Evolutionary conservation across 2,113 vertebrate genomes (phyloP).

Genomic region (Chlorodrepanis virens): DNA sequence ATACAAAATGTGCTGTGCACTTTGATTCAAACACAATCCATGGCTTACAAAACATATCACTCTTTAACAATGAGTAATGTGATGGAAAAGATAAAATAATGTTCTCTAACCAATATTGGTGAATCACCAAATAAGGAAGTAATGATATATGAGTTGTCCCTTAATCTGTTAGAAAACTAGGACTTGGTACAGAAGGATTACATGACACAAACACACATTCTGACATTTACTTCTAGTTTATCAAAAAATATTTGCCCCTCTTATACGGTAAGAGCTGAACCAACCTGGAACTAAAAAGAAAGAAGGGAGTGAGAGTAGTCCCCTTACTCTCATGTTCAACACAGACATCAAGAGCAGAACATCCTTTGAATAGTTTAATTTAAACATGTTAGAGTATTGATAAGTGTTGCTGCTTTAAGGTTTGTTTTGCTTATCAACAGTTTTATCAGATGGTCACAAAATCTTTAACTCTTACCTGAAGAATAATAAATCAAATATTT

Average conservation of each 20-base stretch:
- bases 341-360: not conserved
- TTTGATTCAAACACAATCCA: not conserved
- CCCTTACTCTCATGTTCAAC: not conserved
- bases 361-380: not conserved
- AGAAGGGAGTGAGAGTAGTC: not conserved
- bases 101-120: not conserved
- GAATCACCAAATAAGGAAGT: not conserved
- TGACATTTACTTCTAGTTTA: slow-evolving; percentile 14
- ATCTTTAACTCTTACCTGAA: not conserved
- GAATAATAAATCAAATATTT: not conserved
- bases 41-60: not conserved
- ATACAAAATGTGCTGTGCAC: not conserved
- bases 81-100: slow-evolving; percentile 20
- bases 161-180: slow-evolving; percentile 1
- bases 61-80: not conserved
- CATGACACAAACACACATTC: not conserved
- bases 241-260: not conserved
- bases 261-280: not conserved
- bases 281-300: not conserved
- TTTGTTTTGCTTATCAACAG: not conserved
- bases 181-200: slow-evolving; percentile 19
- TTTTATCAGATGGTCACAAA: not conserved
- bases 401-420: accelerated
- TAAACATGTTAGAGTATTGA: not conserved
- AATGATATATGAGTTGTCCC: not conserved